These are phyloP conservation scores for Trypoxylon attenuatum DNA, from an alignment of 2,888 invertebrate genomes.

Conservation along the genomic window DNA sequence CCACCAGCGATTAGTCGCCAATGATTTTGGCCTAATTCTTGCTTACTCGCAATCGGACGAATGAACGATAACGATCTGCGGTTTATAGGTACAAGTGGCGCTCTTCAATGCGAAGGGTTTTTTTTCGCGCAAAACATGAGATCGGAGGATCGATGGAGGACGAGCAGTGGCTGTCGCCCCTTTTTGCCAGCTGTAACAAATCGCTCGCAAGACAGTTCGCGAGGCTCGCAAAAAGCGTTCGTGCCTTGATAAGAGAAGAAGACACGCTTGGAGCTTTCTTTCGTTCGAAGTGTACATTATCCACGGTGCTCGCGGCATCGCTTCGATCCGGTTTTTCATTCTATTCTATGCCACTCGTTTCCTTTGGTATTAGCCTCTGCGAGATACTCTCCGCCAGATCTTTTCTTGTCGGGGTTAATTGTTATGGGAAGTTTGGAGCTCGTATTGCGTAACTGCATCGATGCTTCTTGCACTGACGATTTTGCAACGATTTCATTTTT, in stretches of 20 bases:
- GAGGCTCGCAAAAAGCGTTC: constrained; percentile 1
- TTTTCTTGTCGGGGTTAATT: constrained; percentile 27
- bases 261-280: neutral
- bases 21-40: neutral
- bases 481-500: no score
- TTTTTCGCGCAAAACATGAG: neutral
- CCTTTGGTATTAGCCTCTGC: constrained; percentile 3
- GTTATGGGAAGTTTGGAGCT: constrained; percentile 22
- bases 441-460: neutral
- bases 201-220: neutral
- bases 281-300: constrained; percentile 41
- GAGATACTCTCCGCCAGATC: constrained; percentile 25
- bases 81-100: neutral
- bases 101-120: constrained; percentile 13
- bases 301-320: constrained; percentile 24
- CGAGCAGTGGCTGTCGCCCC: neutral
- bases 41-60: neutral
- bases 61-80: neutral
- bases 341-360: constrained; percentile 1
- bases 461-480: no score
- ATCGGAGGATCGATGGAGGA: neutral
- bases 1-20: neutral
- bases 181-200: constrained; percentile 13
- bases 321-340: constrained; percentile 20
- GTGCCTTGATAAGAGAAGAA: constrained; percentile 7